Percentiles rank a stretch among this genome's conserved stretches.
These are phyloP conservation scores for Tokudaia tokunoshimensis DNA, from an alignment of 2,797 vertebrate species.

Conservation along the genomic window DNA sequence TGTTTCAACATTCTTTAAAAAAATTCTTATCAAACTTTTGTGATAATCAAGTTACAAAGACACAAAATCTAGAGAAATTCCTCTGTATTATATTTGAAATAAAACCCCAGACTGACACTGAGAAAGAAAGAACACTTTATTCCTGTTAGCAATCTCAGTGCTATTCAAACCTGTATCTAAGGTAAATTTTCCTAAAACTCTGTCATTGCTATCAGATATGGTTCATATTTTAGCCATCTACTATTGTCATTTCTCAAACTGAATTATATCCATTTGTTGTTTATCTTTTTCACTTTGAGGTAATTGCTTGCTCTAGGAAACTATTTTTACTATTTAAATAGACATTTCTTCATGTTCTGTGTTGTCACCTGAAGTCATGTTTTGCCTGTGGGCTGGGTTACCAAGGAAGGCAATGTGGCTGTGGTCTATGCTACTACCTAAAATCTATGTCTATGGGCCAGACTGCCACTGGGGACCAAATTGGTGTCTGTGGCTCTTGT, in stretches of 20 bases:
- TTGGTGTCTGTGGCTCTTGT: background rate
- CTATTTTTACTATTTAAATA: constrained; percentile 22
- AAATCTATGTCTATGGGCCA: background rate
- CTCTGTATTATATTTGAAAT: background rate
- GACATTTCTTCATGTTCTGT: background rate
- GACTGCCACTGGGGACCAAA: background rate
- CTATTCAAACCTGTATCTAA: constrained; percentile 21
- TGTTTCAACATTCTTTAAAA: background rate
- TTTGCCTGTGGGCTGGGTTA: background rate
- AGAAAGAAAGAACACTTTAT: constrained; percentile 5
- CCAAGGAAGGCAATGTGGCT: background rate
- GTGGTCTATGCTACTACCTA: background rate
- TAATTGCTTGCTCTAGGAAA: background rate
- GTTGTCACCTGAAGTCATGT: background rate
- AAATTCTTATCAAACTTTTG: background rate
- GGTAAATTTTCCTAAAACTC: constrained; percentile 25
- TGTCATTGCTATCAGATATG: background rate
- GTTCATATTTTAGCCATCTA: constrained; percentile 32
- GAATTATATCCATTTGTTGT: background rate
- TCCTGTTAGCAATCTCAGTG: background rate
- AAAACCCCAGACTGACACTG: background rate
- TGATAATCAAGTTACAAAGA: background rate
- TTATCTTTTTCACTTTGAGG: background rate
- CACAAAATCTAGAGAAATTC: background rate
- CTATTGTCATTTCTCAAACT: constrained; percentile 17